Base-by-base conservation (phyloP, 2,797 vertebrate genomes). In the Pempheris klunzingeri region DNA sequence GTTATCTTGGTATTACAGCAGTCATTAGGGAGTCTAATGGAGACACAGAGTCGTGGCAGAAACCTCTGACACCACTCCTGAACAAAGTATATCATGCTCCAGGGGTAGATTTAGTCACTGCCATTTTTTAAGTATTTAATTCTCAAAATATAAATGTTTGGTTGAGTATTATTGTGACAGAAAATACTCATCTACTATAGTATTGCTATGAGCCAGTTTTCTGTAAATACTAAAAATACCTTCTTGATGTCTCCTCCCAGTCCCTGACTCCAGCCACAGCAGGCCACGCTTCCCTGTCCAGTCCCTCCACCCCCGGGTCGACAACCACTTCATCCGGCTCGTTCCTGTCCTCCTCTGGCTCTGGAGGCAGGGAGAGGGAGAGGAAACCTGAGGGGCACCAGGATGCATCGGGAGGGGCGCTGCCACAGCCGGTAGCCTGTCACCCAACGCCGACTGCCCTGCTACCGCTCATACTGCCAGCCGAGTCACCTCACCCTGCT, bases 391-490 rank as follows among this genome's bases (percentile, higher is more conserved):
- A 93, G 62, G 93, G 93, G 8, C 93, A 95, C 91, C 80, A 92
- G 89, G 91, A 96, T 76, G 52, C 93, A 85, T 44, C 88, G 2
- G 89, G 87, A 18, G 92, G 91, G 53, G 49, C 93, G 68, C 89
- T 97, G 91, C 94, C 92, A 59, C 97, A 98, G 91, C 97, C 97
- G 0, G 95, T 98, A n/a, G 96, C 97, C 84, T 97, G 97, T 75
- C 97, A 98, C 83, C 97, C 97, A 15, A 97, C 97, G 13, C 97
- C 97, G 1, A 97, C 97, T 0, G 96, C 97, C 60, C 95, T 98
- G 77, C 93, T 98, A 81, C 97, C 97, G 0, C 96, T 98, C 62
- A 96, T 98, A 62, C 94, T 98, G 81, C 97, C 97, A 39, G 96
- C 96, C 3, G 97, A 97, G 83, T 96, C 96, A 20, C 94, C 96